Percentiles rank a stretch among this genome's conserved stretches.
phyloP scores from a whole-genome alignment of 2,797 vertebrate genomes.

The Periophthalmus magnuspinnatus region DNA sequence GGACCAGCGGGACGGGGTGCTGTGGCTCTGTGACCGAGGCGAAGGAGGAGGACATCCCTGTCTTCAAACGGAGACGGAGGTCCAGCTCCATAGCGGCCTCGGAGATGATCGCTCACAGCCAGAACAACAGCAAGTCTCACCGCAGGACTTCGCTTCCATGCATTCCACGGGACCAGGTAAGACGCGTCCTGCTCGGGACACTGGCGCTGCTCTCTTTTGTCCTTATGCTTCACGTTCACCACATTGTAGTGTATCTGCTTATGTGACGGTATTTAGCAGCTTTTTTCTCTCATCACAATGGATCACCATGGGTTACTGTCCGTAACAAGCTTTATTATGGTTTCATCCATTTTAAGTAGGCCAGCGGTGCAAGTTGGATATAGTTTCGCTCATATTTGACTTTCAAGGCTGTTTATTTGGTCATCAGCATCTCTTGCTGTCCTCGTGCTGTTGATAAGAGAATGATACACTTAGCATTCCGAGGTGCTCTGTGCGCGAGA shows the following conservation, averaged over 20 bases:
- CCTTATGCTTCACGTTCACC: constrained; percentile 9
- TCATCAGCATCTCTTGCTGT: constrained; percentile 27
- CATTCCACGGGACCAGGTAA: constrained; percentile 92
- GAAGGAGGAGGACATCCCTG: constrained; percentile 82
- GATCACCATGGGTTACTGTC: constrained; percentile 11
- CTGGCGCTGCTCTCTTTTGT: constrained; percentile 7
- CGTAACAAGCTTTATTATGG: constrained; percentile 21
- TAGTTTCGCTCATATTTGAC: not conserved
- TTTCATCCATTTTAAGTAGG: constrained; percentile 4
- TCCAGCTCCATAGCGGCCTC: constrained; percentile 87
- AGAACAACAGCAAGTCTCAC: constrained; percentile 83
- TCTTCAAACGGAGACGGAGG: constrained; percentile 83
- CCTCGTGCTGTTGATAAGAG: constrained; percentile 57
- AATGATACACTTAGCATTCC: constrained; percentile 46
- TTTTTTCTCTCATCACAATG: constrained; percentile 27
- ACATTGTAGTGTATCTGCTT: not conserved
- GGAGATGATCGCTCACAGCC: constrained; percentile 87
- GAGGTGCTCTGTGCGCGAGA: constrained; percentile 16
- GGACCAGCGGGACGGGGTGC: constrained; percentile 78
- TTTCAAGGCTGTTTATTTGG: constrained; percentile 29
- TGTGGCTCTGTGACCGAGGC: constrained; percentile 78
- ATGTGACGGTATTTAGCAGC: constrained; percentile 37
- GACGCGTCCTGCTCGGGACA: constrained; percentile 46
- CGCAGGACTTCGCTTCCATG: constrained; percentile 92
- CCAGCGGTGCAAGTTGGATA: not conserved